Base-by-base conservation (phyloP, 2,797 vertebrate genomes). In the Xiphophorus birchmanni region DNA sequence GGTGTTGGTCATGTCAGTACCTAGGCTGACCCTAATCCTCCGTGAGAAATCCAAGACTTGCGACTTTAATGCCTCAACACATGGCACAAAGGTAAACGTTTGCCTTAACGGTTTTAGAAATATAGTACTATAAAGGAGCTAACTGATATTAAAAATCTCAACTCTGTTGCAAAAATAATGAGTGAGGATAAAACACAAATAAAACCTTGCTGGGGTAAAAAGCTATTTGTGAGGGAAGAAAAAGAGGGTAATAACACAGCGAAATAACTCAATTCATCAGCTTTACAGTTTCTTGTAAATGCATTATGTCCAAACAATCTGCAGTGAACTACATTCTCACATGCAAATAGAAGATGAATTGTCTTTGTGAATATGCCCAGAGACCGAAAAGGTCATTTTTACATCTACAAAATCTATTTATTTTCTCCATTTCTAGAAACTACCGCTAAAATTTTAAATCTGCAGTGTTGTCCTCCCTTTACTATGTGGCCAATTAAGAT, bases 1-100 rank as follows among this genome's bases (percentile, higher is more conserved):
- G 84, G 86, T 89, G 81, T 84, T 86, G 84, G 90, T 87, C 90
- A 80, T 89, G 87, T 88, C 87, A 84, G 48, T 83, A 86, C 75
- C 84, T 23, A 17, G 76, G 79, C 81, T 87, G 82, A 90, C 83
- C 87, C 84, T 90, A 90, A 94, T 93, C 84, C 89, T 89, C 88
- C 74, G 80, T 87, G 84, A 87, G 76, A 90, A 91, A 90, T 89
- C 81, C 79, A 87, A 86, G 81, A 88, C 74, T 65, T 78, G 85
- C 60, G 35, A 74, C 76, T 77, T 32, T 76, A 82, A 74, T 26
- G 74, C 82, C 72, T 45, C 48, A 40, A 78, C 65, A 74, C 6
- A 17, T 69, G 78, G 44, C 76, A 72, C 37, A 77, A 75, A 78
- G n/a, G 81, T 82, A 83, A 84, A 7, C 0, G 63, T 21, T n/a